Evolutionary conservation across 1,140 invertebrate genomes (phyloP).

Genomic region (Hestina assimilis): DNA sequence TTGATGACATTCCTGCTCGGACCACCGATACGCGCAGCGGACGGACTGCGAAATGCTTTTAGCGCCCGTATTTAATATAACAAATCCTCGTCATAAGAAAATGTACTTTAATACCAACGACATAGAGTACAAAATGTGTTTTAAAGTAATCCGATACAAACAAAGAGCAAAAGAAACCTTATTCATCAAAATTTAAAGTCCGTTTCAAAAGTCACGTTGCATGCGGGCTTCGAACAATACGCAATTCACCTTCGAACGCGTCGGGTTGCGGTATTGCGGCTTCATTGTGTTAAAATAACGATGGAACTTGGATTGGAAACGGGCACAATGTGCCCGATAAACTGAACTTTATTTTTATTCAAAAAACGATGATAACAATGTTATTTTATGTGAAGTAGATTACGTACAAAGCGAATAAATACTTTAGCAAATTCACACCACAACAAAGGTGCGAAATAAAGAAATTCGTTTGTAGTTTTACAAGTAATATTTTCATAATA

Average conservation of each 20-base stretch:
- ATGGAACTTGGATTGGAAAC: constrained; percentile 63
- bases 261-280: constrained; percentile 75
- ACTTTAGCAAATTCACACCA: too few relatives aligned
- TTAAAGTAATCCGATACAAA: constrained; percentile 7
- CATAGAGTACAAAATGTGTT: constrained; percentile 31
- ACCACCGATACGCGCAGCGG: constrained; percentile 68
- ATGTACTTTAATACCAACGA: constrained; percentile 24
- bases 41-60: constrained; percentile 75
- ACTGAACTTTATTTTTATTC: constrained; percentile 31
- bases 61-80: constrained; percentile 55
- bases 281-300: constrained; percentile 75
- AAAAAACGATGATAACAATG: constrained; percentile 1
- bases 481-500: not conserved
- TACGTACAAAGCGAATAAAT: not conserved
- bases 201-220: constrained; percentile 63
- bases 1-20: constrained; percentile 71
- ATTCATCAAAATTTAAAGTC: constrained; percentile 58
- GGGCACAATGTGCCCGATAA: constrained; percentile 56
- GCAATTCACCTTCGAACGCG: constrained; percentile 76
- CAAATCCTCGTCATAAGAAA: constrained; percentile 23
- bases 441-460: not conserved
- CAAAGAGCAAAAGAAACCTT: constrained; percentile 61
- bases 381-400: not conserved
- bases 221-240: constrained; percentile 74
- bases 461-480: too few relatives aligned